These are phyloP conservation scores for Ramphastos sulfuratus DNA, from an alignment of 2,113 vertebrate species.

Conservation along the genomic window DNA sequence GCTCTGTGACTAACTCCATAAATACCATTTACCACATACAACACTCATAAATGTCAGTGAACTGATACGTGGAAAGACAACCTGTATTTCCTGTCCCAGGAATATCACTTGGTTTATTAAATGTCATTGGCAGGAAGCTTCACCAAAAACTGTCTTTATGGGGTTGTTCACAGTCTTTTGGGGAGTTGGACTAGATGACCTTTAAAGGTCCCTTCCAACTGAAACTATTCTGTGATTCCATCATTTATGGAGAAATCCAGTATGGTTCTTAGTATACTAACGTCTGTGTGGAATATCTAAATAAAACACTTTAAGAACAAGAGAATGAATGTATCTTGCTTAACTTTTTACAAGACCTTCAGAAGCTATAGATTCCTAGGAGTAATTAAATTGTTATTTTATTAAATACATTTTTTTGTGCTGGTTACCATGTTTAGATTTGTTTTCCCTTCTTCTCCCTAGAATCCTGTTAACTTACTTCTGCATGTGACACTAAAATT, in stretches of 20 bases:
- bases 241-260: background rate
- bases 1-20: background rate
- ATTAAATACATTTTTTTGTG: background rate
- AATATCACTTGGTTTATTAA: background rate
- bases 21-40: background rate
- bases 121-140: background rate
- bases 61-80: background rate
- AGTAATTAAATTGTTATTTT: background rate
- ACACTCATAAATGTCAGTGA: background rate
- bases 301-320: background rate
- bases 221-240: background rate
- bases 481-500: background rate
- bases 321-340: background rate
- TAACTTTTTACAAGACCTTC: background rate
- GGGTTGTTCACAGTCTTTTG: background rate
- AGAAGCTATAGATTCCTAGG: background rate
- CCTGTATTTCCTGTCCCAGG: background rate
- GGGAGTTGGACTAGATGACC: background rate
- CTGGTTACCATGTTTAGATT: background rate
- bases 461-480: background rate
- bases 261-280: background rate
- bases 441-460: background rate
- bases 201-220: background rate
- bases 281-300: background rate
- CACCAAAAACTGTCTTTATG: background rate